Percentiles rank a stretch among this genome's conserved stretches.
Conservation (phyloP, 2,888 invertebrate genomes). For the Xanthia icteritia region DNA sequence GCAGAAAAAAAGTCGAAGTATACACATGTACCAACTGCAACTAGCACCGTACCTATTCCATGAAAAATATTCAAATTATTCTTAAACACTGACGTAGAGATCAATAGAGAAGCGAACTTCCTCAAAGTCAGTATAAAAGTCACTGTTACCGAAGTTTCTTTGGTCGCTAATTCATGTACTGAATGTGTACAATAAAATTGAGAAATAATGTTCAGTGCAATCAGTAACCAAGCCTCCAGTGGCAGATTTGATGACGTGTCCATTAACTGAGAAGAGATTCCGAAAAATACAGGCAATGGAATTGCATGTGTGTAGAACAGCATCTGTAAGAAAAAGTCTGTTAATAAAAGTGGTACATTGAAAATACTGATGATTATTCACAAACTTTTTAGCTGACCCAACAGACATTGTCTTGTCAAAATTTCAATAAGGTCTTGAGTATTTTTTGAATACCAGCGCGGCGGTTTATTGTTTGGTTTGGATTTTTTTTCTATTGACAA, state of each 20-base stretch:
- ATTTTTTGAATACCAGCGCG: no score
- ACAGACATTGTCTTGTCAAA: no score
- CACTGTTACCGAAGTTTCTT: constrained; percentile 84
- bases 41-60: constrained; percentile 80
- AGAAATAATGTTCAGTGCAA: constrained; percentile 78
- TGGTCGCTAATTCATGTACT: constrained; percentile 84
- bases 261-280: constrained; percentile 77
- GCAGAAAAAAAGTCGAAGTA: constrained; percentile 84
- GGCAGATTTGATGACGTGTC: constrained; percentile 71
- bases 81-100: constrained; percentile 86
- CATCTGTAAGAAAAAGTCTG: constrained; percentile 80
- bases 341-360: background rate
- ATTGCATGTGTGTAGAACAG: constrained; percentile 85
- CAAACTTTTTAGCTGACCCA: no score
- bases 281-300: constrained; percentile 82
- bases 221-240: constrained; percentile 77
- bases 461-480: no score
- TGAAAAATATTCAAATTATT: constrained; percentile 84
- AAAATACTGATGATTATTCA: background rate
- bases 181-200: constrained; percentile 85
- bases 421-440: no score
- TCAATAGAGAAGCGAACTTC: constrained; percentile 83
- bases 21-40: constrained; percentile 83
- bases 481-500: no score
- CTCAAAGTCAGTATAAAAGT: constrained; percentile 86